Base-by-base conservation (phyloP, 2,797 vertebrate species). In the Momotus momota region DNA sequence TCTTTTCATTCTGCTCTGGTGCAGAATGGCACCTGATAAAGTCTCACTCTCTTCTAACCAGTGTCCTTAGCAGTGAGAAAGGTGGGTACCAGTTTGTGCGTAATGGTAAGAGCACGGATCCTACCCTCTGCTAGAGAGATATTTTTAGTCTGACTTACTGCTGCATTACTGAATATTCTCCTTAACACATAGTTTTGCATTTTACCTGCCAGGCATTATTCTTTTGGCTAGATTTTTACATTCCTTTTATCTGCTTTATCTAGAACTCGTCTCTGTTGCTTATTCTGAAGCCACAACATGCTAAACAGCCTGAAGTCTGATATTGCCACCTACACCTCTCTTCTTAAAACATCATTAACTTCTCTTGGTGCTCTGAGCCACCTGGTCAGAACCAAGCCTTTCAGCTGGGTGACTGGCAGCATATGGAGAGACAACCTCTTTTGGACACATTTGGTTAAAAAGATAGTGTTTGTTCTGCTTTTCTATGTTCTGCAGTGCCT, bases 391-490 rank as follows among this genome's bases (percentile, higher is more conserved):
- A 80, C 87, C 81, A 84, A 86, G 46, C 33, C 81, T 86, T 93
- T 94, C 93, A 67, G 38, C 85, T 81, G 93, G 60, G 38, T 94
- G 93, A 95, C 87, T 66, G 82, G 94, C 85, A 97, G 82, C 88
- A 75, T 96, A 95, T 94, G 91, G 95, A 81, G 40, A 88, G 82
- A 73, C 86, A 96, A 67, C 86, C 73, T 87, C 94, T 89, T 94
- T 81, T 58, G 89, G 81, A 94, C 79, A 72, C 85, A 69, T 96
- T 96, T 96, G 94, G 85, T 88, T 96, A 91, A 97, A 96, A 95
- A 90, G 70, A 60, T 81, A 77, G 80, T 75, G 81, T 93, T 96
- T 94, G 82, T 88, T 90, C 95, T 96, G 95, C 83, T 55, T 95
- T 77, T 77, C 93, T 90, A 40, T 96, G 92, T 92, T 96, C 83